These are phyloP conservation scores for Pao palembangensis DNA, from an alignment of 2,113 vertebrate genomes.

Conservation along the genomic window DNA sequence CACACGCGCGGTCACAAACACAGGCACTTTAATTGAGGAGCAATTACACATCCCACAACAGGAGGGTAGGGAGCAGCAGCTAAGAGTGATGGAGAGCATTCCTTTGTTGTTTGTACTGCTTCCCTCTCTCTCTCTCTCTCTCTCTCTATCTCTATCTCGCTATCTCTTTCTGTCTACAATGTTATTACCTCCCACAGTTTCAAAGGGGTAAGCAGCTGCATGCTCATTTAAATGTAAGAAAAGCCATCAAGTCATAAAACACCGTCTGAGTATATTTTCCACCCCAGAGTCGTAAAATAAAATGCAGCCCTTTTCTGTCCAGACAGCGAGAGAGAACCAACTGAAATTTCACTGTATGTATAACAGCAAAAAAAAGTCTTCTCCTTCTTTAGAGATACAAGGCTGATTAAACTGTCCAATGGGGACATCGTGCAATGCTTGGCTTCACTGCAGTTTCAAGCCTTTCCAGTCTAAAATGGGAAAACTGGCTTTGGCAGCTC, in stretches of 20 bases:
- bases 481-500: neutral
- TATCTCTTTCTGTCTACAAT: slow-evolving; percentile 17
- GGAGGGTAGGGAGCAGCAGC: slow-evolving; percentile 40
- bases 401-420: neutral
- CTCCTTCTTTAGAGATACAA: neutral
- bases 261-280: neutral
- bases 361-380: too few species aligned
- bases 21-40: slow-evolving; percentile 64
- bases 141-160: slow-evolving; percentile 7
- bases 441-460: neutral
- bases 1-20: slow-evolving; percentile 30
- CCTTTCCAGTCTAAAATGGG: neutral
- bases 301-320: neutral
- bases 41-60: slow-evolving; percentile 63
- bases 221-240: slow-evolving; percentile 6
- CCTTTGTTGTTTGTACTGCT: slow-evolving; percentile 51
- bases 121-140: slow-evolving; percentile 20
- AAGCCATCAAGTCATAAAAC: neutral
- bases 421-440: neutral
- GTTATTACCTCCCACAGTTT: slow-evolving; percentile 47
- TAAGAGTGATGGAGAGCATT: slow-evolving; percentile 48
- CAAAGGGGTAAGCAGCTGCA: slow-evolving; percentile 33
- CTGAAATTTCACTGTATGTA: too few species aligned
- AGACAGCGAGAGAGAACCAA: too few species aligned
- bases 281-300: neutral